Conservation (phyloP, 2,113 vertebrate genomes). For the Thunnus thynnus region DNA sequence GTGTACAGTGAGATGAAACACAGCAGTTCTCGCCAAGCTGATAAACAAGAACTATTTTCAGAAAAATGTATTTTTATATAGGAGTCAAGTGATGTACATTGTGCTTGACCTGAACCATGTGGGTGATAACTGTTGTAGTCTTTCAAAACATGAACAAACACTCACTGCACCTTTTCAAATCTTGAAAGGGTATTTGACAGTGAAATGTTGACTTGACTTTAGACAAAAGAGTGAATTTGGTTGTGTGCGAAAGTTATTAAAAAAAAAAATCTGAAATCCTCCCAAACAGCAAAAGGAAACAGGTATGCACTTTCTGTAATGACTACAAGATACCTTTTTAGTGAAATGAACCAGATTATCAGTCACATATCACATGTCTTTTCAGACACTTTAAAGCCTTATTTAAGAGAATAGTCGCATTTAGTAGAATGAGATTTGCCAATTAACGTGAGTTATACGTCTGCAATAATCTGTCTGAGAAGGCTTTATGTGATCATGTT, state of each 20-base stretch:
- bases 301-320: slow-evolving; percentile 41
- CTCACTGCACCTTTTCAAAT: background rate
- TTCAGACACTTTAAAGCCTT: slow-evolving; percentile 66
- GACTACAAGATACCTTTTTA: slow-evolving; percentile 48
- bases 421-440: slow-evolving; percentile 78
- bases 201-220: background rate
- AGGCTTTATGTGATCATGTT: slow-evolving; percentile 82
- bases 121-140: background rate
- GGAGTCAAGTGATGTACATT: slow-evolving; percentile 20
- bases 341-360: slow-evolving; percentile 54
- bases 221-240: background rate
- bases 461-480: slow-evolving; percentile 73
- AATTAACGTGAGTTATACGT: slow-evolving; percentile 81
- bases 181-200: background rate
- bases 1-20: slow-evolving; percentile 60
- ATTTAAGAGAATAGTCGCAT: slow-evolving; percentile 71
- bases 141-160: background rate
- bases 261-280: slow-evolving; percentile 17
- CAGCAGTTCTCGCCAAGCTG: slow-evolving; percentile 31
- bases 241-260: background rate
- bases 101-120: background rate
- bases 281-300: background rate
- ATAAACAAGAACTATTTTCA: slow-evolving; percentile 56
- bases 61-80: slow-evolving; percentile 42
- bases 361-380: slow-evolving; percentile 43